phyloP scores from a whole-genome alignment of 2,888 invertebrate genomes.

The Drosophila greeni region DNA sequence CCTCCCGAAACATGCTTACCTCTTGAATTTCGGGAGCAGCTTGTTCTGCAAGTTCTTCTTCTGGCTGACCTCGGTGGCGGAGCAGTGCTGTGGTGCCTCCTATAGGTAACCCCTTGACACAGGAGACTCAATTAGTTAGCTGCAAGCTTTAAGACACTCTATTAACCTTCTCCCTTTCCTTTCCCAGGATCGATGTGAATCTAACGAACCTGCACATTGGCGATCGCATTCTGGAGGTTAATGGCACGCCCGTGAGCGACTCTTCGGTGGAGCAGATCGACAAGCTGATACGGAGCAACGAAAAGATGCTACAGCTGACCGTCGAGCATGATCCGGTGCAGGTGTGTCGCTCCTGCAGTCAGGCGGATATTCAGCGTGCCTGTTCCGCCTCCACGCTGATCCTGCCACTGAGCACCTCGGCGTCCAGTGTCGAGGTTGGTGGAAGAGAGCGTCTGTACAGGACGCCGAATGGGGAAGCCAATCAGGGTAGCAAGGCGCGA shows the following conservation, averaged over 20 bases:
- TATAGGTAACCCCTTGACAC: slow-evolving; percentile 84
- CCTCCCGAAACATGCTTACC: slow-evolving; percentile 23
- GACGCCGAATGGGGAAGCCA: slow-evolving; percentile 74
- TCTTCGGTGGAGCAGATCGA: slow-evolving; percentile 89
- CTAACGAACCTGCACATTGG: slow-evolving; percentile 92
- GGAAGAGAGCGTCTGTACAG: slow-evolving; percentile 76
- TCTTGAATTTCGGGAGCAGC: slow-evolving; percentile 47
- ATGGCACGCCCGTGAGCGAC: slow-evolving; percentile 91
- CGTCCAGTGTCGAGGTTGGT: slow-evolving; percentile 73
- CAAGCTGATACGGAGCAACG: slow-evolving; percentile 85
- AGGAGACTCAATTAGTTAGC: no score
- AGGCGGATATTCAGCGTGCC: slow-evolving; percentile 78
- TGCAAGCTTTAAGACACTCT: background rate
- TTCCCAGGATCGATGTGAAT: slow-evolving; percentile 86
- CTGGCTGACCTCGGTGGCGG: slow-evolving; percentile 85
- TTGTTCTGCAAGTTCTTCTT: slow-evolving; percentile 83
- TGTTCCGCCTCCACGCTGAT: slow-evolving; percentile 71
- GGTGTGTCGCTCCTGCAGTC: slow-evolving; percentile 81
- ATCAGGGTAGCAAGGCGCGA: slow-evolving; percentile 81
- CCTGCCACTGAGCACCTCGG: slow-evolving; percentile 72
- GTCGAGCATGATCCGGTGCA: slow-evolving; percentile 93
- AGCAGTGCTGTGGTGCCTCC: slow-evolving; percentile 84
- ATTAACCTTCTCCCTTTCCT: background rate
- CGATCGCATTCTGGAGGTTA: slow-evolving; percentile 95
- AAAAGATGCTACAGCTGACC: slow-evolving; percentile 88